phyloP scores from a whole-genome alignment of 2,113 vertebrate species.

The Actenoides lindsayi region DNA sequence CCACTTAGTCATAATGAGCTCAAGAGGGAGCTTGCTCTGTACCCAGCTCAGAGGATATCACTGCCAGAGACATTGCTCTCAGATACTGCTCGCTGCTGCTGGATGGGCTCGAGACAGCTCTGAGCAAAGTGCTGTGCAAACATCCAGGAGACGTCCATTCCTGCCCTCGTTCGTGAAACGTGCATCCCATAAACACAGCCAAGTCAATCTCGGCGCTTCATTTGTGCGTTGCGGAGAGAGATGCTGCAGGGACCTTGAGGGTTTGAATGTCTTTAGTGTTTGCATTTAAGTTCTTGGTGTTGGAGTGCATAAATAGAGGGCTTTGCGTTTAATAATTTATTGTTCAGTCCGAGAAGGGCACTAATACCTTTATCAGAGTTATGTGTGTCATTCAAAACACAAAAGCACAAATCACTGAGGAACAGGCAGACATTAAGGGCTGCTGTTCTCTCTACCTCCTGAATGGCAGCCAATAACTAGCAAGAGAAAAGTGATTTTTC shows the following conservation, averaged over 20 bases:
- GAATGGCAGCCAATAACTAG: background rate
- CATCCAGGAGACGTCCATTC: background rate
- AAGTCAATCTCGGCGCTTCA: background rate
- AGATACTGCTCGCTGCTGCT: background rate
- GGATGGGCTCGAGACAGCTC: background rate
- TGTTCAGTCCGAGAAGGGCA: background rate
- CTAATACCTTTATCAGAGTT: constrained; percentile 3
- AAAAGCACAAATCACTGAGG: background rate
- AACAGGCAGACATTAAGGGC: background rate
- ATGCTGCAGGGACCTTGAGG: background rate
- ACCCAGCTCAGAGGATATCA: background rate
- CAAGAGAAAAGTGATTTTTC: background rate
- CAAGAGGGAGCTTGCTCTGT: background rate
- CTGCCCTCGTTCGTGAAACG: background rate
- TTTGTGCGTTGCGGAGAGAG: background rate
- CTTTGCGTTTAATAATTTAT: constrained; percentile 3
- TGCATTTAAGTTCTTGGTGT: background rate
- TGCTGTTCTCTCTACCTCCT: background rate
- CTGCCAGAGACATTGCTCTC: background rate
- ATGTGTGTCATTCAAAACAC: background rate
- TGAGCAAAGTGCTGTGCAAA: background rate
- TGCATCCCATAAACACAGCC: background rate
- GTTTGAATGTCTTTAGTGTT: background rate
- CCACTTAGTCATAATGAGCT: background rate
- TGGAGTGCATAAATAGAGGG: background rate